Conservation (phyloP, 2,113 vertebrate species). For the Lagenorhynchus albirostris region DNA sequence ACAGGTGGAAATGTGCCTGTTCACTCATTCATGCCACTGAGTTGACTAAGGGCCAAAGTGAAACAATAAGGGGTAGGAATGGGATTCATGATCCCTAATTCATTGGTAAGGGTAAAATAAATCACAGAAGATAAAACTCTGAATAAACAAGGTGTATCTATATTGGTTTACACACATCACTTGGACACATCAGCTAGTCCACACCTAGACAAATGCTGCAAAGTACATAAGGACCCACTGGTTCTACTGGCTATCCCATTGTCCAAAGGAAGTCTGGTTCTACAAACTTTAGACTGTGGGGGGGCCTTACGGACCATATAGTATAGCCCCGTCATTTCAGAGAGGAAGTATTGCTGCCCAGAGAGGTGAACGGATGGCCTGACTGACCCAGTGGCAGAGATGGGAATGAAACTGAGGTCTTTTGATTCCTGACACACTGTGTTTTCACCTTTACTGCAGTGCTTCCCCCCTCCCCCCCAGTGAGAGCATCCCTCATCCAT, state of each 20-base stretch:
- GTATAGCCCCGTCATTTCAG: fast-evolving
- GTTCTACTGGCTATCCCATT: neutral
- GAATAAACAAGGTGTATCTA: neutral
- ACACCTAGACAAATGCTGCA: neutral
- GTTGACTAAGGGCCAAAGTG: neutral
- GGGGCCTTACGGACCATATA: neutral
- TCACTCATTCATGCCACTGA: fast-evolving
- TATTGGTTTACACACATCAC: neutral
- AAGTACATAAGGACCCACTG: fast-evolving
- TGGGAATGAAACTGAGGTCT: neutral
- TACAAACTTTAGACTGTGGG: neutral
- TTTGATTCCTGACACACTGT: neutral
- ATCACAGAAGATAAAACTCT: neutral
- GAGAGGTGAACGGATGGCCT: neutral
- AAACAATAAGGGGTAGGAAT: neutral
- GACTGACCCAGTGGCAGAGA: neutral
- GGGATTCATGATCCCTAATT: neutral
- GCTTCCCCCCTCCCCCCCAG: too few species aligned
- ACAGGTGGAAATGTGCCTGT: too few species aligned
- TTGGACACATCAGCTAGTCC: neutral
- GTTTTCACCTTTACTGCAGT: neutral
- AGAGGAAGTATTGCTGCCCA: neutral
- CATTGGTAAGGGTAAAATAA: neutral
- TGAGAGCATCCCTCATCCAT: fast-evolving
- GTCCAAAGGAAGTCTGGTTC: neutral